Evolutionary conservation across 2,888 invertebrate species (phyloP), one percentile per base, ranked within the genome.

Genomic region (Yponomeuta malinellus): DNA sequence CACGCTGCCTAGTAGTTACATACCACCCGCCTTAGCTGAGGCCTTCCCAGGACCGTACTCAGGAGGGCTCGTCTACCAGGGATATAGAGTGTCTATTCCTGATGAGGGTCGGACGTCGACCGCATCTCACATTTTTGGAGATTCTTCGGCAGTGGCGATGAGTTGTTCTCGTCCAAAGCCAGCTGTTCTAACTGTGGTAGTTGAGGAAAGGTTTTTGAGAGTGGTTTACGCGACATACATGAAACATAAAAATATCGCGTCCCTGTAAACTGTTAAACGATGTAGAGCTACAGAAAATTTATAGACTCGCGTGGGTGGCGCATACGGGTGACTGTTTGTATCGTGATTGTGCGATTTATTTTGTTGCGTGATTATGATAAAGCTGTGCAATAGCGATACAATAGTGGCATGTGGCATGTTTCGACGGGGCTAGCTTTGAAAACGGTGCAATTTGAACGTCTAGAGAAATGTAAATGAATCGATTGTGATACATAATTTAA

Each of bases 31-130:
- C 8, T 43, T 43, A 43, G 6, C 9, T 8, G 94, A 0, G 93
- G 91, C 0, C 94, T 94, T 65, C 89, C 93, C 95, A 72, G 94
- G 94, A 2, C 93, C 93, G 6, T 94, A 94, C 77, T 94, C 92
- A 65, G 94, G 94, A 72, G 94, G 94, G 12, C 86, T 95, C 0
- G 83, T 95, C 0, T 95, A 95, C 83, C 77, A 94, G 94, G 63
- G 94, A 5, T 43, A 43, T 43, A 8, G 43, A 1, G 5, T 8
- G 43, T 43, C 43, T 8, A 8, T 6, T 43, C 43, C 43, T 8
- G 43, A 43, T 43, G 8, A 43, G 5, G 33, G 33, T 33, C 5
- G 33, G 43, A 1, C 8, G 6, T 43, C 6, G 43, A 43, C 1
- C 6, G 43, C 43, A 1, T 43, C 43, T 43, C 6, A 43, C 8